A percentile compares a stretch with the other conserved stretches of the same genome.
Evolutionary conservation across 92 coral and sea anemone species (phyloP).

Genomic region (Palythoa grandiflora): DNA sequence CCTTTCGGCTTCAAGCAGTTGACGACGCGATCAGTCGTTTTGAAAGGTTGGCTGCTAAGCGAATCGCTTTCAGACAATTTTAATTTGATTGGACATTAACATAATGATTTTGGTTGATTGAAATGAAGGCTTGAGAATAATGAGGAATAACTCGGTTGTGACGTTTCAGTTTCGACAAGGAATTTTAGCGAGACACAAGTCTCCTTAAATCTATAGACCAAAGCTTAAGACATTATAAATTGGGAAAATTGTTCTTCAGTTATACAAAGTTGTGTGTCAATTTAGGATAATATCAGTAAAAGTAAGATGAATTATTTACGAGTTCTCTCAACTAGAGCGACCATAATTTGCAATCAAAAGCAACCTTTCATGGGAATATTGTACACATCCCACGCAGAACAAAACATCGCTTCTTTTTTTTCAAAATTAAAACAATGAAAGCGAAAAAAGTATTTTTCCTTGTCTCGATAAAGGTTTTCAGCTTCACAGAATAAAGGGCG

Average conservation of each 20-base stretch:
- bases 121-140: constrained; percentile 3
- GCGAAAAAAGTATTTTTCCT: background rate
- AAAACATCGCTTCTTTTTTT: background rate
- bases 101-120: constrained; percentile 47
- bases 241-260: background rate
- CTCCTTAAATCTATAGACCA: constrained; percentile 1
- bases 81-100: constrained; percentile 48
- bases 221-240: constrained; percentile 16
- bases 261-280: constrained; percentile 26
- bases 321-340: background rate
- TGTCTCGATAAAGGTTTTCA: background rate
- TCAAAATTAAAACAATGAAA: background rate
- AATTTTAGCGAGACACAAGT: background rate
- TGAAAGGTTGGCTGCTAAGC: constrained; percentile 21
- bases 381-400: constrained; percentile 16
- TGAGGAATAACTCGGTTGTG: constrained; percentile 8
- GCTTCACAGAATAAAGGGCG: background rate
- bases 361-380: constrained; percentile 5
- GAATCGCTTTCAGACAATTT: constrained; percentile 36
- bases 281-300: background rate
- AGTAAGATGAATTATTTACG: constrained; percentile 28
- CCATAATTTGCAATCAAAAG: constrained; percentile 29
- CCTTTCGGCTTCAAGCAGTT: background rate
- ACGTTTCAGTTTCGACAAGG: background rate
- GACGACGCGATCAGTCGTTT: background rate